Conservation (phyloP, 2,888 invertebrate species). For the Pocota personata region DNA sequence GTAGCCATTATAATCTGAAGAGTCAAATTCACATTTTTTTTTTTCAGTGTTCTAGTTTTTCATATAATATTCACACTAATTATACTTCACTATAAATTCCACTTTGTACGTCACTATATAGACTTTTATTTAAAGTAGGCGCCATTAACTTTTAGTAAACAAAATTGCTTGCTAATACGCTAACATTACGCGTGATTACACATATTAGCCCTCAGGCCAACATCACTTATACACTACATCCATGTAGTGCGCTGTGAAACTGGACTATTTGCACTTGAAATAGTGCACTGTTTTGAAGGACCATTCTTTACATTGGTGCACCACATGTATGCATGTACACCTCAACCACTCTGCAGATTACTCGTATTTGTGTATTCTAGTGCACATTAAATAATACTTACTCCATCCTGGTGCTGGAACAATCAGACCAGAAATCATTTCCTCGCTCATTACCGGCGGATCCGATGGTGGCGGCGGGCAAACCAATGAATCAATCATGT, state of each 20-base stretch:
- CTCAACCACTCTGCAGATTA: slow-evolving; percentile 30
- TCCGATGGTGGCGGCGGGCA: slow-evolving; percentile 98
- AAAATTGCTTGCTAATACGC: slow-evolving; percentile 37
- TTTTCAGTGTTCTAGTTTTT: background rate
- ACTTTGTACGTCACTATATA: background rate
- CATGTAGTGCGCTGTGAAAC: background rate
- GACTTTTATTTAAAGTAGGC: slow-evolving; percentile 6
- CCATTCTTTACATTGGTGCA: slow-evolving; percentile 57
- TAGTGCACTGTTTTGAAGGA: slow-evolving; percentile 50
- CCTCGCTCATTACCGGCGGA: slow-evolving; percentile 96
- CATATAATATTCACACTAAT: no score
- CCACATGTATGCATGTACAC: slow-evolving; percentile 35
- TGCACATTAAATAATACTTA: slow-evolving; percentile 84
- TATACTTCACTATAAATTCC: no score
- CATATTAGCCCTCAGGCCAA: slow-evolving; percentile 17
- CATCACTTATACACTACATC: slow-evolving; percentile 18
- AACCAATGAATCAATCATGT: slow-evolving; percentile 96
- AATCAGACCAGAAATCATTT: slow-evolving; percentile 97
- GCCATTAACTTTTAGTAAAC: slow-evolving; percentile 40
- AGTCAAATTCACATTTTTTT: background rate
- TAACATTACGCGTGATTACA: slow-evolving; percentile 47
- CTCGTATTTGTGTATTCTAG: slow-evolving; percentile 57
- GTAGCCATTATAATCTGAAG: background rate
- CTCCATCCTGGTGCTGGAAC: slow-evolving; percentile 98
- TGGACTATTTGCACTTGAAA: slow-evolving; percentile 61